Base-by-base conservation (phyloP, 1,140 invertebrate genomes). In the Antheraea mylitta region DNA sequence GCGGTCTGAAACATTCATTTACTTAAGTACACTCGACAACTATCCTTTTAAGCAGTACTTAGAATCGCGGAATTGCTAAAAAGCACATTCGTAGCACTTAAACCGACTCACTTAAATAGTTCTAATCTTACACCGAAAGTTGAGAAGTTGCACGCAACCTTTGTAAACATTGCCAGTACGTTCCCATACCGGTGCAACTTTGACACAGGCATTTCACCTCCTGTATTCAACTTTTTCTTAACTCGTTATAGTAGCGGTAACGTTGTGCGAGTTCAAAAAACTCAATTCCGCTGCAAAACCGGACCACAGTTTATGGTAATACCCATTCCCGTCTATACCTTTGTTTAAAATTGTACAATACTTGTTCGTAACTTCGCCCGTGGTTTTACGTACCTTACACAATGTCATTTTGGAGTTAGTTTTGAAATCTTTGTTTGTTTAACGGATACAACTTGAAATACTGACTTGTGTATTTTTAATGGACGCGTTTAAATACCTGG, bases 241-340 rank as follows among this genome's bases (percentile, higher is more conserved):
- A 85, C 79, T 85, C 77, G 77, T 87, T 83, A 86, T 86, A 86
- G 80, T 82, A 71, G 22, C 22, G 22, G 80, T 84, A 83, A 82
- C 83, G 83, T 82, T 84, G 86, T 85, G 77, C 69, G 76, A 89
- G 88, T 91, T 91, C 87, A 90, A 91, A 90, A 90, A 90, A 91
- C 87, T 30, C 85, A 89, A 90, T 91, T 91, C 83, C 78, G 78
- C 74, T 74, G 73, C 79, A 73, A 74, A 77, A 77, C 70, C 72
- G 71, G 80, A 73, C 77, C 74, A 76, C 86, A 76, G 81, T 84
- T 89, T 91, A 90, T 91, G 89, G 75, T 90, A 90, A 90, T 91
- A 72, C 76, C 68, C 48, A 66, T 72, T 84, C 66, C 73, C 80
- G 80, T 86, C 81, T 83, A 86, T 89, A 87, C 77, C 76, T 90